Conservation (phyloP, 2,888 invertebrate genomes). For the Drosophila maculinotata region DNA sequence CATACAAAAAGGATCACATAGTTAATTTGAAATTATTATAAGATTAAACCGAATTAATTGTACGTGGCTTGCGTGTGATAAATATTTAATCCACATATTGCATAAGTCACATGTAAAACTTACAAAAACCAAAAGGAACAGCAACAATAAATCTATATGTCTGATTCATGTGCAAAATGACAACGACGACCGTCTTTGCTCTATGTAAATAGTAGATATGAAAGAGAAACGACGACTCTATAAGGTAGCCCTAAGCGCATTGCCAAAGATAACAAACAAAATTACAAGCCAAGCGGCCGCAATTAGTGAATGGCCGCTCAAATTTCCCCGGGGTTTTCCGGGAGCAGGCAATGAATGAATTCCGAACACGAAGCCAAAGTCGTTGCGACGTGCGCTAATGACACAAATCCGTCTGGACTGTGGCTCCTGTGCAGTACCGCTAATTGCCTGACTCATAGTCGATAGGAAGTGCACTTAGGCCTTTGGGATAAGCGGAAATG, state of each 20-base stretch:
- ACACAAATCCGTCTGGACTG: conserved; percentile 75
- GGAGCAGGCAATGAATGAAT: conserved; percentile 67
- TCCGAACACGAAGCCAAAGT: conserved; percentile 6
- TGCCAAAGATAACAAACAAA: conserved; percentile 72
- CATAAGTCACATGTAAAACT: conserved; percentile 51
- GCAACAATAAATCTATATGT: conserved; percentile 76
- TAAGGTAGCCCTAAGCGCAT: conserved; percentile 50
- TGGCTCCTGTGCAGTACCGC: conserved; percentile 32
- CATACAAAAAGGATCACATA: conserved; percentile 32
- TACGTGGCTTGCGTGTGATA: conserved; percentile 52
- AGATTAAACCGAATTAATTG: conserved; percentile 40
- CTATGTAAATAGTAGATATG: conserved; percentile 23
- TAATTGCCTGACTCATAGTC: conserved; percentile 72
- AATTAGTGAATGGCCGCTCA: conserved; percentile 68
- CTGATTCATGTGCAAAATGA: conserved; percentile 73
- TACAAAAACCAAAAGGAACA: conserved; percentile 46
- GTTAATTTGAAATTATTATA: conserved; percentile 48
- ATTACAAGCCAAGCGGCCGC: conserved; percentile 56
- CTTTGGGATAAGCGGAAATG: conserved; percentile 59
- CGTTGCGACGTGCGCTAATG: conserved; percentile 55
- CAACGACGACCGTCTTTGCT: not conserved
- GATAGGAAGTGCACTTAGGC: conserved; percentile 67
- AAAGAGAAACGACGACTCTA: conserved; percentile 9
- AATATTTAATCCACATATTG: conserved; percentile 53
- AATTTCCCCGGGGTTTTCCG: conserved; percentile 75